Evolutionary conservation across 2,113 vertebrate species (phyloP), one percentile per base, ranked within the genome.

Genomic region (Poecilia latipinna): DNA sequence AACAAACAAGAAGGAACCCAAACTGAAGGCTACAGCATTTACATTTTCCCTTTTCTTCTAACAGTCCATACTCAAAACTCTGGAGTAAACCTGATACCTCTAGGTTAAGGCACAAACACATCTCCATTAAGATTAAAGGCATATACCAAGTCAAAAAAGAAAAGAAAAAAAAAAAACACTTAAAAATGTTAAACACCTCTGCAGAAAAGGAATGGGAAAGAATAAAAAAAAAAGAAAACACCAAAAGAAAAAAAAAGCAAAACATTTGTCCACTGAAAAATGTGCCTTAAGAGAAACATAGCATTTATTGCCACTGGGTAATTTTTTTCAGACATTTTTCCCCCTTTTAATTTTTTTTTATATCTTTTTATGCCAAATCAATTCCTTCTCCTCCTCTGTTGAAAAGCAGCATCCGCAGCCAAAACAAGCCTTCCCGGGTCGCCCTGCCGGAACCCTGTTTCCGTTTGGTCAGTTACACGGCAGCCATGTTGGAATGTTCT

Each of bases 401-500:
- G 22, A 64, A 74, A 89, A 76, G 78, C 72, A 19, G 70, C 19
- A 17, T 65, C 22, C 44, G 51, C n/a, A 39, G 33, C 66, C 51
- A 7, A 57, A 24, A 6, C 44, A 42, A 42, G 39, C 13, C 39
- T 42, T 71, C 68, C 77, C 31, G 35, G n/a, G 57, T 64, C 62
- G 32, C 42, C 1, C 75, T 35, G 1, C 28, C 42, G 31, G 10
- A 37, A 12, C 35, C 35, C 10, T 32, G 6, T 0, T n/a, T 37
- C 2, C 61, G 60, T 63, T 24, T 13, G n/a, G 72, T 94, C 95
- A 99, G 91, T 97, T 99, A 93, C 98, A 99, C 24, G 97, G 97
- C 94, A 99, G 93, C 97, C 97, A 99, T 24, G 97, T 98, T 6
- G 97, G 96, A 93, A 97, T 97, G 60, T 96, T 96, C 86, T 97